Conservation (phyloP, 2,888 invertebrate genomes). For the Caenorhabditis wallacei region DNA sequence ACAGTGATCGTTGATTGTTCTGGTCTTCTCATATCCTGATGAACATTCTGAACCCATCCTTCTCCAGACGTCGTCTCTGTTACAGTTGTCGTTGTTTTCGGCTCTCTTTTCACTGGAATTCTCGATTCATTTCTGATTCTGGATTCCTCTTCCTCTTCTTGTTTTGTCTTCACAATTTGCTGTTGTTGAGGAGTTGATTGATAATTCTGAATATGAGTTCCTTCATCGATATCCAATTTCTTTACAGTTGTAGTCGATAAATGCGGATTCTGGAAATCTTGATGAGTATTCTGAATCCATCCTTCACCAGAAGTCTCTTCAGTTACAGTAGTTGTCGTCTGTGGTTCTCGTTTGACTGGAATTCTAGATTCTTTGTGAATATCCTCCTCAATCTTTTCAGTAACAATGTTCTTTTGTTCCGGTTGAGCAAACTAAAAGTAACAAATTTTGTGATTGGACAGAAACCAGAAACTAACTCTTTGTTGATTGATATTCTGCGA, state of each 20-base stretch:
- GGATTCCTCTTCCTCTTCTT: constrained; percentile 34
- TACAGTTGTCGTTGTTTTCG: constrained; percentile 55
- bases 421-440: constrained; percentile 49
- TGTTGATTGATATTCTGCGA: constrained; percentile 49
- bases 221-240: constrained; percentile 53
- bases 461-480: neutral
- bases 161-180: constrained; percentile 13
- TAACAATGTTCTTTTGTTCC: constrained; percentile 35
- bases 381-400: constrained; percentile 51
- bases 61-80: constrained; percentile 62
- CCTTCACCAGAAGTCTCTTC: constrained; percentile 61
- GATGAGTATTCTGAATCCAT: constrained; percentile 66
- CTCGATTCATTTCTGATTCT: constrained; percentile 46
- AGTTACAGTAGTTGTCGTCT: constrained; percentile 59
- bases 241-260: constrained; percentile 48
- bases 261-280: constrained; percentile 62
- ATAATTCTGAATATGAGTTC: constrained; percentile 28
- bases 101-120: constrained; percentile 55
- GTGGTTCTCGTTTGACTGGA: constrained; percentile 54
- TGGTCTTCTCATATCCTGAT: constrained; percentile 37
- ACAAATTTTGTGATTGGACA: neutral
- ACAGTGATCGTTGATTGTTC: constrained; percentile 27
- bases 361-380: constrained; percentile 50
- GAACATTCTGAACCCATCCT: constrained; percentile 64
- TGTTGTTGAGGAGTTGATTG: constrained; percentile 18